These are phyloP conservation scores for Furcifer pardalis DNA, from an alignment of 2,797 vertebrate species.

Conservation along the genomic window DNA sequence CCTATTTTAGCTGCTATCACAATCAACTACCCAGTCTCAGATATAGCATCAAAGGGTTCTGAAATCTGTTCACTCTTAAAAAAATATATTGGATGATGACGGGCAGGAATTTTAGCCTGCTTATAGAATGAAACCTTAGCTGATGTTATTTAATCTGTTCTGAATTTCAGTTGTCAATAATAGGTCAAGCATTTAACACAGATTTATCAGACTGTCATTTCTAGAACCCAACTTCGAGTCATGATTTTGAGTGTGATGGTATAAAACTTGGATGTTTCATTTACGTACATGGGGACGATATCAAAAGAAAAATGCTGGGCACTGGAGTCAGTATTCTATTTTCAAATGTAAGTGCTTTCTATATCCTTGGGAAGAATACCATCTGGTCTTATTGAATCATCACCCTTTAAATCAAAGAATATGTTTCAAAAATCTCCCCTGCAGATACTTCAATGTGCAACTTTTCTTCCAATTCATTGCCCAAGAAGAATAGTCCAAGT, in stretches of 20 bases:
- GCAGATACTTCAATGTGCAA: background rate
- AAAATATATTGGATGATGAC: background rate
- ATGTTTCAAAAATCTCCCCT: slow-evolving; percentile 10
- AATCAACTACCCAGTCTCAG: background rate
- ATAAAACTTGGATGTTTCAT: background rate
- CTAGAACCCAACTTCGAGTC: background rate
- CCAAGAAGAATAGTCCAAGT: background rate
- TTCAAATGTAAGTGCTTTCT: background rate
- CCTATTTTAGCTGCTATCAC: background rate
- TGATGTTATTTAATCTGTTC: background rate
- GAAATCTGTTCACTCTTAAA: no score
- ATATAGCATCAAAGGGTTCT: background rate
- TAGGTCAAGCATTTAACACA: background rate
- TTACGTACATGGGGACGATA: no score
- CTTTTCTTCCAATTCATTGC: slow-evolving; percentile 3
- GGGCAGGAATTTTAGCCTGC: background rate
- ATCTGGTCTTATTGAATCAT: background rate
- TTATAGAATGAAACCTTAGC: background rate
- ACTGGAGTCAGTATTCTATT: background rate
- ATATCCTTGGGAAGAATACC: background rate
- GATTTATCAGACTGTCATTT: background rate
- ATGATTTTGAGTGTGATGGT: background rate
- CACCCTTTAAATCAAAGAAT: background rate
- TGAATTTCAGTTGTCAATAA: background rate
- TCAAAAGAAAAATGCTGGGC: background rate